Conservation (phyloP, 2,888 invertebrate genomes). For the Patella ulyssiponensis region DNA sequence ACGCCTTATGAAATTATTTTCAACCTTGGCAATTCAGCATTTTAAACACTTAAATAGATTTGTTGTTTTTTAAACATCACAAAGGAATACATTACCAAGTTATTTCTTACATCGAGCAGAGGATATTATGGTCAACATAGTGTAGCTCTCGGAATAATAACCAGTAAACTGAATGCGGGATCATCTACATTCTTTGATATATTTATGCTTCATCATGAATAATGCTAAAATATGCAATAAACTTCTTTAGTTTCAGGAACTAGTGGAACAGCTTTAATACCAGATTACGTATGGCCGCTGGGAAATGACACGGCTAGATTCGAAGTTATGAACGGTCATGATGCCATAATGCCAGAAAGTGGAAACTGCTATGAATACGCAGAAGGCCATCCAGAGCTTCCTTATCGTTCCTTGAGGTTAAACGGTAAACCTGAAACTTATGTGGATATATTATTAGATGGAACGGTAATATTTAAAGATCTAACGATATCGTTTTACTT, state of each 20-base stretch:
- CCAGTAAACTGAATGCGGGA: too few relatives aligned
- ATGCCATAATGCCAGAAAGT: conserved; percentile 35
- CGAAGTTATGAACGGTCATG: conserved; percentile 39
- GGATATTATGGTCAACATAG: too few relatives aligned
- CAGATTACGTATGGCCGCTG: conserved; percentile 39
- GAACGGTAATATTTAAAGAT: conserved; percentile 35
- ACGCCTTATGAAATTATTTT: too few relatives aligned
- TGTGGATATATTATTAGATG: conserved; percentile 37
- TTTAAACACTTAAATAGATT: too few relatives aligned
- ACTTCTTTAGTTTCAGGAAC: not conserved
- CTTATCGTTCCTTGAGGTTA: conserved; percentile 38
- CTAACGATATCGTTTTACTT: conserved; percentile 37
- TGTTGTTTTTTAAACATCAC: too few relatives aligned
- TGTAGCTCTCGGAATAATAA: too few relatives aligned
- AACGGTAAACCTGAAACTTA: conserved; percentile 25
- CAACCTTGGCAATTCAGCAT: too few relatives aligned
- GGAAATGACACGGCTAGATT: conserved; percentile 36
- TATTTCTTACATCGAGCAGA: too few relatives aligned
- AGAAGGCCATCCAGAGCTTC: conserved; percentile 35
- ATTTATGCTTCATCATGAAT: too few relatives aligned
- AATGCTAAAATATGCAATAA: too few relatives aligned
- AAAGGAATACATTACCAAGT: too few relatives aligned
- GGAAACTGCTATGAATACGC: conserved; percentile 38
- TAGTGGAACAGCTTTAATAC: conserved; percentile 9
- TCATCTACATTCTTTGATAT: too few relatives aligned